Base-by-base conservation (phyloP, 2,797 vertebrate genomes). In the Neosilurus hyrtlii region DNA sequence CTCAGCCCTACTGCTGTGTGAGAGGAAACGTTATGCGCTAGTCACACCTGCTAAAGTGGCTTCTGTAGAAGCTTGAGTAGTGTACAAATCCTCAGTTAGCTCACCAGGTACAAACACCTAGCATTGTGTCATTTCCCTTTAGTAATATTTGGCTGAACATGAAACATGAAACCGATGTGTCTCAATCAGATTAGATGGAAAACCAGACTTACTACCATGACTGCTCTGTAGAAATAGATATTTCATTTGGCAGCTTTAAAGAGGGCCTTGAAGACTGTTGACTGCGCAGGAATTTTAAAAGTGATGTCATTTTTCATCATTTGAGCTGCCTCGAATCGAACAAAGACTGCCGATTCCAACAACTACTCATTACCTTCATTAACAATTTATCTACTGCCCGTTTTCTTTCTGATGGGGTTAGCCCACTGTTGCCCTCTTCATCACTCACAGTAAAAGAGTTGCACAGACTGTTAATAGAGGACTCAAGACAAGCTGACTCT, bases 391-490 rank as follows among this genome's bases (percentile, higher is more conserved):
- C 84, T 74, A 78, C 20, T 68, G 16, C 15, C 82, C 68, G 83
- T 82, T 81, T 82, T 86, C 75, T 71, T 56, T 78, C 79, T 85
- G 83, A 87, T 84, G 75, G n/a, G 75, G 61, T 63, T 51, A 9
- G 59, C 18, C 61, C 43, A 63, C n/a, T 8, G 22, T 78, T 63
- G 59, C 37, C 75, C 75, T 78, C n/a, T 78, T 62, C 22, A 73
- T 85, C 81, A 82, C 83, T 85, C 80, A 56, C 24, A 59, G 72
- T n/a, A 65, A 81, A 80, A 67, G 63, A 67, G 65, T 51, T 79
- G 71, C 85, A 84, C 79, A 87, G 79, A 84, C 81, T 73, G 70
- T 86, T 79, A 88, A 87, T 85, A 73, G 79, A 75, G 81, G 78
- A 83, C 81, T 84, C 74, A 83, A 54, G 72, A 62, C 78, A 81